Percentiles rank a stretch among this genome's conserved stretches.
These are phyloP conservation scores for Ashinkailepas kermadecensis DNA, from an alignment of 2,888 invertebrate genomes.

Conservation along the genomic window DNA sequence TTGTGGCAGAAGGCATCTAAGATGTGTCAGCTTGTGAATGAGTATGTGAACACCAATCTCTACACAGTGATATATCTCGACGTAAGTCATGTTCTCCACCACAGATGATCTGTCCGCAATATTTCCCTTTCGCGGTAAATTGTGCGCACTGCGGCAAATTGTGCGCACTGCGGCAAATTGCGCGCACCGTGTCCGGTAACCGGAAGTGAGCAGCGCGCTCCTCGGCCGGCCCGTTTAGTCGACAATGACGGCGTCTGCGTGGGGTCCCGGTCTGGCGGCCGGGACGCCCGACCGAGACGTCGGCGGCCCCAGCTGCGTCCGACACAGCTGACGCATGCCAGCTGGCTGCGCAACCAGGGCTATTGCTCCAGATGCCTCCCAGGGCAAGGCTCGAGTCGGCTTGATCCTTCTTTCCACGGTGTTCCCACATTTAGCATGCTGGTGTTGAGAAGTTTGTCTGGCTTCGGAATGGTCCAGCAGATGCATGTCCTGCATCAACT, in stretches of 20 bases:
- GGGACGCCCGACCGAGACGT: too few relatives aligned
- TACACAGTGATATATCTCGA: too few relatives aligned
- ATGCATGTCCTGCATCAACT: too few relatives aligned
- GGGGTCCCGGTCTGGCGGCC: background rate
- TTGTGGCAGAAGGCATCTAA: too few relatives aligned
- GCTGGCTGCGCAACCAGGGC: background rate
- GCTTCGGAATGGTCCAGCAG: background rate
- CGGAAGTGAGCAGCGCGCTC: constrained; percentile 5
- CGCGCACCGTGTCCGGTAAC: background rate
- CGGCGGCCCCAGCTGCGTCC: background rate
- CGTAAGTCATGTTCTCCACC: too few relatives aligned
- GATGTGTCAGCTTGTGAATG: too few relatives aligned
- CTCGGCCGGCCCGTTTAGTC: background rate
- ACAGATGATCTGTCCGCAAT: too few relatives aligned
- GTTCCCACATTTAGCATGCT: background rate
- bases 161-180: background rate
- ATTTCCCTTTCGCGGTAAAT: background rate
- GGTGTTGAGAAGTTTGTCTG: background rate
- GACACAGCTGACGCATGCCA: background rate
- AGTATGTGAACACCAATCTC: too few relatives aligned
- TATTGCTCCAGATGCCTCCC: too few relatives aligned
- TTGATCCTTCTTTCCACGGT: too few relatives aligned
- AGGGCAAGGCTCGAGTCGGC: too few relatives aligned
- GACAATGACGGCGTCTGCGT: constrained; percentile 13
- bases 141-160: background rate